Evolutionary conservation across 1,140 invertebrate genomes (phyloP).

Genomic region (Delia radicum): DNA sequence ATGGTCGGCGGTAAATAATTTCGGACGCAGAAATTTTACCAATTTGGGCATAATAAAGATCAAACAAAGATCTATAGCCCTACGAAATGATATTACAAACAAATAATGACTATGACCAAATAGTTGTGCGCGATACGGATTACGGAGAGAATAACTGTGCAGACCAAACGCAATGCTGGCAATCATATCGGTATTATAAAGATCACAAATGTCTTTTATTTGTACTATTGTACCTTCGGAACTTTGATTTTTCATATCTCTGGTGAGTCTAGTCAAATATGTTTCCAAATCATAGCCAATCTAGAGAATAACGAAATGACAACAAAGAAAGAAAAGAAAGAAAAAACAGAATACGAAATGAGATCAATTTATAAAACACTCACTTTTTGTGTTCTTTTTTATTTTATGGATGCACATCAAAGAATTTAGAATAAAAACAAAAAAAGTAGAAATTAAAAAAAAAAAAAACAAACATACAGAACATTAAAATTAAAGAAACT

Average conservation of each 20-base stretch:
- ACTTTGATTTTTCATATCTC: constrained; percentile 38
- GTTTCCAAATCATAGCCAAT: constrained; percentile 48
- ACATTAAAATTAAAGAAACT: too few species aligned
- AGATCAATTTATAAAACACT: too few species aligned
- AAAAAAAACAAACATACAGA: too few species aligned
- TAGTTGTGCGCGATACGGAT: constrained; percentile 57
- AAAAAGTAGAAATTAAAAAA: too few species aligned
- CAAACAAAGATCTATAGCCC: constrained; percentile 58
- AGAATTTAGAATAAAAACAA: too few species aligned
- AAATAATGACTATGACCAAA: constrained; percentile 56
- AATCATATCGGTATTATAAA: constrained; percentile 64
- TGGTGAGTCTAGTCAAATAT: constrained; percentile 44
- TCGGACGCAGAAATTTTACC: constrained; percentile 38
- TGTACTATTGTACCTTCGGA: constrained; percentile 41
- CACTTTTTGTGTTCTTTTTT: too few species aligned
- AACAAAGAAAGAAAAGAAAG: too few species aligned
- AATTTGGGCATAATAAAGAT: constrained; percentile 58
- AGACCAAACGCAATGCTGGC: constrained; percentile 64
- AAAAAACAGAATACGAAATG: too few species aligned
- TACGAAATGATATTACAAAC: constrained; percentile 60
- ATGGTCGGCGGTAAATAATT: constrained; percentile 40
- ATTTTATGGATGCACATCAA: too few species aligned
- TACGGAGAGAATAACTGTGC: constrained; percentile 59
- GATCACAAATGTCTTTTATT: constrained; percentile 57
- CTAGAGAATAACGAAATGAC: constrained; percentile 16